Conservation (phyloP, 2,888 invertebrate species). For the Agapostemon virescens region DNA sequence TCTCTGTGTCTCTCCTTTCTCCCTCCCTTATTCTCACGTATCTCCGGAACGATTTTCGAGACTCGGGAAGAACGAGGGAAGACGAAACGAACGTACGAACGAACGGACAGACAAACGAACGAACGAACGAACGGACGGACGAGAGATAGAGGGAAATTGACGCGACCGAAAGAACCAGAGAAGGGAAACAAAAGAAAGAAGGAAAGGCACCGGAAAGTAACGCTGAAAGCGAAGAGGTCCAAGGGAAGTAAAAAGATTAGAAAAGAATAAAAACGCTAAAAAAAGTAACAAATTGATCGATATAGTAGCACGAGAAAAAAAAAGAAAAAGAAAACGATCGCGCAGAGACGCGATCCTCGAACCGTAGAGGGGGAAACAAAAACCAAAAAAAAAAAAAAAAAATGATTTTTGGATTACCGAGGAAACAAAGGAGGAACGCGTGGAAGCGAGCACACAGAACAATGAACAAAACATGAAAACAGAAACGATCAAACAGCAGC, state of each 20-base stretch:
- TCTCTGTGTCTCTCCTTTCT: slow-evolving; percentile 51
- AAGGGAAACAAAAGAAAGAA: slow-evolving; percentile 29
- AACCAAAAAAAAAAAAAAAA: slow-evolving; percentile 21
- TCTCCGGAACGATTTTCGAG: slow-evolving; percentile 55
- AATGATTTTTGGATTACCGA: slow-evolving; percentile 17
- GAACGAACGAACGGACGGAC: slow-evolving; percentile 4
- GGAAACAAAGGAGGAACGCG: slow-evolving; percentile 37
- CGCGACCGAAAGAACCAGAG: slow-evolving; percentile 9
- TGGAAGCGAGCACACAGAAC: slow-evolving; percentile 34
- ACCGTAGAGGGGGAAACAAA: neutral
- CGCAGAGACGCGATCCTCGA: slow-evolving; percentile 11
- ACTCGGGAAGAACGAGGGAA: slow-evolving; percentile 50
- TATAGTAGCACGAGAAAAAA: slow-evolving; percentile 15
- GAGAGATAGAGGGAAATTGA: slow-evolving; percentile 11
- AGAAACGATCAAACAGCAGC: slow-evolving; percentile 19
- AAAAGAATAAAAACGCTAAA: neutral
- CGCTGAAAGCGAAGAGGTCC: slow-evolving; percentile 34
- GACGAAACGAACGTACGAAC: slow-evolving; percentile 45
- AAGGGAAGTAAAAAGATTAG: slow-evolving; percentile 13
- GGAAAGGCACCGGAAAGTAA: slow-evolving; percentile 22
- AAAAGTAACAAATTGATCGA: slow-evolving; percentile 27
- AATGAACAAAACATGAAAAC: slow-evolving; percentile 11
- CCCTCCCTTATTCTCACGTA: slow-evolving; percentile 58
- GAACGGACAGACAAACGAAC: slow-evolving; percentile 25
- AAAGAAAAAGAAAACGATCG: no score